Percentiles rank a stretch among this genome's conserved stretches.
Conservation (phyloP, 1,140 invertebrate genomes). For the Trigoniulus corallinus region DNA sequence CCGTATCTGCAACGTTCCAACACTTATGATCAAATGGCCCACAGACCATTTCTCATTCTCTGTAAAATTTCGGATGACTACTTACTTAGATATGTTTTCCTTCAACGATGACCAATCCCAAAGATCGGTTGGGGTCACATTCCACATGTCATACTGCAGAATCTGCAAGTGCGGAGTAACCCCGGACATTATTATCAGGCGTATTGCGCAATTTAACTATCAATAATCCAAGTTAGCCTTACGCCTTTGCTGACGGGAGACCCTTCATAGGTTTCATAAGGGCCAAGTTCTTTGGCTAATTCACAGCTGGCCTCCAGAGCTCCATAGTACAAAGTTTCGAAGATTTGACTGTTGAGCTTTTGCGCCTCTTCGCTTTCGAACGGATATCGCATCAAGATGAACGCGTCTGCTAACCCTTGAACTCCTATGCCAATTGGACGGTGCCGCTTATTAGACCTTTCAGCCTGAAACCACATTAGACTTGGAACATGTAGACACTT, state of each 20-base stretch:
- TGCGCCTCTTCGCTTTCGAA: conserved; percentile 76
- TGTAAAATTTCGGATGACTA: neutral
- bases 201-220: neutral
- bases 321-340: conserved; percentile 97
- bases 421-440: conserved; percentile 92
- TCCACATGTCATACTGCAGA: conserved; percentile 98
- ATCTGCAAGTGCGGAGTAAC: conserved; percentile 45
- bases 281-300: conserved; percentile 65
- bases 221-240: conserved; percentile 17
- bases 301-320: conserved; percentile 93
- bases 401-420: conserved; percentile 91
- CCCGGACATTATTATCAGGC: neutral
- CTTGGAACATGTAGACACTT: conserved; percentile 2
- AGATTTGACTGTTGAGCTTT: conserved; percentile 85
- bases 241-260: conserved; percentile 83
- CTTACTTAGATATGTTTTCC: conserved; percentile 58
- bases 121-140: conserved; percentile 64
- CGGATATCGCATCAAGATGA: conserved; percentile 84
- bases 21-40: neutral
- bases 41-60: neutral
- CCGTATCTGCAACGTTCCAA: conserved; percentile 39
- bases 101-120: conserved; percentile 83
- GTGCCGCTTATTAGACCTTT: conserved; percentile 75
- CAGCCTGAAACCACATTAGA: conserved; percentile 35
- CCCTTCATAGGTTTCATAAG: conserved; percentile 82